Evolutionary conservation across 2,888 invertebrate species (phyloP).

Genomic region (Melanotus villosus): DNA sequence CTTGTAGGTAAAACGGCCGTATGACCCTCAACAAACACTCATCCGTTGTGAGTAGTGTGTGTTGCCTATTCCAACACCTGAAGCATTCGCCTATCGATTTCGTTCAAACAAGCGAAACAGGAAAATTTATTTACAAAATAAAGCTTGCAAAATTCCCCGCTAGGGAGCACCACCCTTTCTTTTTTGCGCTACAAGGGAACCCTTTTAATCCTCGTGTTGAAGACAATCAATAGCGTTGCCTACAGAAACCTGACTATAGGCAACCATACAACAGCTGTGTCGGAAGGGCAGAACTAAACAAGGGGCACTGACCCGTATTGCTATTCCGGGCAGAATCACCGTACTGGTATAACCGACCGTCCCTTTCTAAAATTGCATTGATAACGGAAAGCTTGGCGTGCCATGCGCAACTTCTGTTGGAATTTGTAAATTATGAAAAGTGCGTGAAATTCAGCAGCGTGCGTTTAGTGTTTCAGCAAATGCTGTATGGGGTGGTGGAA

Average conservation of each 20-base stretch:
- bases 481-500: not conserved
- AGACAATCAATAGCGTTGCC: constrained; percentile 26
- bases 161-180: not conserved
- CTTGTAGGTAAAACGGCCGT: too few relatives aligned
- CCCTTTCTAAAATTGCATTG: constrained; percentile 17
- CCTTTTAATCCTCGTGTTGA: too few relatives aligned
- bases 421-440: constrained; percentile 32
- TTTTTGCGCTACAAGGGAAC: too few relatives aligned
- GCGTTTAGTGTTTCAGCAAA: constrained; percentile 31
- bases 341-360: constrained; percentile 1
- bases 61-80: too few relatives aligned
- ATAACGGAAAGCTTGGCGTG: constrained; percentile 17
- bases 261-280: constrained; percentile 29
- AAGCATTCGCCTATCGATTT: too few relatives aligned
- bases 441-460: constrained; percentile 33
- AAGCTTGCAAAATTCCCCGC: not conserved
- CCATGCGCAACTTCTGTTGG: constrained; percentile 26
- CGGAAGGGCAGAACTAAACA: constrained; percentile 23
- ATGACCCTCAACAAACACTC: too few relatives aligned
- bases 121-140: not conserved
- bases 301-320: constrained; percentile 40
- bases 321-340: constrained; percentile 19
- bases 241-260: constrained; percentile 31
- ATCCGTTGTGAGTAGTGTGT: too few relatives aligned
- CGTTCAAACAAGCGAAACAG: too few relatives aligned